Percentiles rank a stretch among this genome's conserved stretches.
These are phyloP conservation scores for Lucilia sericata DNA, from an alignment of 1,140 invertebrate species.

Conservation along the genomic window DNA sequence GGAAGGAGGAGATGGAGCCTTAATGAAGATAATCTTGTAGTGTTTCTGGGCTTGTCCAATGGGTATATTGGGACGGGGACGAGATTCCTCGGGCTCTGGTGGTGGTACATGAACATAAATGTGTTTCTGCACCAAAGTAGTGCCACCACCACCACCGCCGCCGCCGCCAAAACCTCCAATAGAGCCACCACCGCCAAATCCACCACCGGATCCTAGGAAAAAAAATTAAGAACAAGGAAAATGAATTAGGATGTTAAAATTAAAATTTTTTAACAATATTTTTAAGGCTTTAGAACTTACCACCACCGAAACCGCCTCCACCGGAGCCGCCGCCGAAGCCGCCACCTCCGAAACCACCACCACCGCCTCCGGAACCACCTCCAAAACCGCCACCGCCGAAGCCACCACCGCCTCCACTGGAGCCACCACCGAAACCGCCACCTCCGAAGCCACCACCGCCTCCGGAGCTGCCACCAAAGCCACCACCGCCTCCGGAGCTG, in stretches of 20 bases:
- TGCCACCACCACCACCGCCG: constrained; percentile 69
- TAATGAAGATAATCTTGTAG: constrained; percentile 91
- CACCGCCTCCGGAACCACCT: constrained; percentile 53
- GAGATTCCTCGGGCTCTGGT: constrained; percentile 77
- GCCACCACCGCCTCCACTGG: constrained; percentile 50
- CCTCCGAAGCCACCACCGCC: constrained; percentile 52
- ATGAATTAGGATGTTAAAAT: not conserved
- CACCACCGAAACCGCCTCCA: constrained; percentile 40
- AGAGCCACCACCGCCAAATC: constrained; percentile 54
- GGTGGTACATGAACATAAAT: constrained; percentile 85
- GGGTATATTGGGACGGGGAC: constrained; percentile 70
- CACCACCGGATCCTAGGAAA: constrained; percentile 52
- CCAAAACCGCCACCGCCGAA: constrained; percentile 55
- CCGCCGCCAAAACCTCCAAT: constrained; percentile 59
- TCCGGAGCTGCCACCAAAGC: constrained; percentile 50
- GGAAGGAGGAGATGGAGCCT: constrained; percentile 82
- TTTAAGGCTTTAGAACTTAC: constrained; percentile 54
- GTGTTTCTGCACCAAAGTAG: constrained; percentile 78
- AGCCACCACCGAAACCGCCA: constrained; percentile 50
- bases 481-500: no score
- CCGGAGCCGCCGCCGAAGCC: constrained; percentile 53
- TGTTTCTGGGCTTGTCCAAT: constrained; percentile 80
- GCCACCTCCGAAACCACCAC: constrained; percentile 49
- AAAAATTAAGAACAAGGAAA: constrained; percentile 46
- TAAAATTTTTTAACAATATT: not conserved